These are phyloP conservation scores for Callorhinus ursinus DNA, from an alignment of 2,113 vertebrate species.

Conservation along the genomic window DNA sequence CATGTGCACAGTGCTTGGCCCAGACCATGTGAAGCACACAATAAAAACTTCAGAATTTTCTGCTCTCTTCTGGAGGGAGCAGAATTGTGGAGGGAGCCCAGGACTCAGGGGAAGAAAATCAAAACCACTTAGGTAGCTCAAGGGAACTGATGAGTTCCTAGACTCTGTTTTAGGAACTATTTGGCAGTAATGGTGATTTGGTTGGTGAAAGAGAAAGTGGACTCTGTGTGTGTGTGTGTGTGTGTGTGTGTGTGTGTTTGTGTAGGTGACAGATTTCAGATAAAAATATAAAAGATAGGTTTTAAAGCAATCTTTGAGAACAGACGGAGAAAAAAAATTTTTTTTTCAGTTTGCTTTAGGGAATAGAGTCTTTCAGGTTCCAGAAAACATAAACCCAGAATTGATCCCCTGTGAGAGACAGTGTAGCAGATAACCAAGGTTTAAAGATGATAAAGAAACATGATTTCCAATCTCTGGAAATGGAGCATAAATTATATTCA, in stretches of 20 bases:
- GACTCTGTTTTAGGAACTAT: not conserved
- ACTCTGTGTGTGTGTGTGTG: not conserved
- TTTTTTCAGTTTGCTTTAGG: not conserved
- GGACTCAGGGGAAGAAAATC: not conserved
- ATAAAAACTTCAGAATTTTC: not conserved
- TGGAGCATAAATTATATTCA: not conserved
- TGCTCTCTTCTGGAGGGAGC: not conserved
- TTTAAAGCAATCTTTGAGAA: not conserved
- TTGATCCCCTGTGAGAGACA: not conserved
- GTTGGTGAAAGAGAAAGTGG: not conserved
- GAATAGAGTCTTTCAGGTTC: not conserved
- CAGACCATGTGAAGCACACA: not conserved
- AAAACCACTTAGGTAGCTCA: not conserved
- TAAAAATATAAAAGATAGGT: not conserved
- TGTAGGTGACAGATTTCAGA: not conserved
- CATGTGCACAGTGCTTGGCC: not conserved
- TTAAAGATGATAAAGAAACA: not conserved
- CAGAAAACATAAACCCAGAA: not conserved
- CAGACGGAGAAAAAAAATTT: not conserved
- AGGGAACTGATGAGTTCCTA: not conserved
- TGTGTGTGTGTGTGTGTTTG: not conserved
- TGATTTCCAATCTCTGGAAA: not conserved
- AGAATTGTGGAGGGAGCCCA: not conserved
- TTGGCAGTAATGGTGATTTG: not conserved
- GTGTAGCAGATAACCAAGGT: not conserved